Evolutionary conservation across 2,888 invertebrate genomes (phyloP).

Genomic region (Habroteleia sp.): DNA sequence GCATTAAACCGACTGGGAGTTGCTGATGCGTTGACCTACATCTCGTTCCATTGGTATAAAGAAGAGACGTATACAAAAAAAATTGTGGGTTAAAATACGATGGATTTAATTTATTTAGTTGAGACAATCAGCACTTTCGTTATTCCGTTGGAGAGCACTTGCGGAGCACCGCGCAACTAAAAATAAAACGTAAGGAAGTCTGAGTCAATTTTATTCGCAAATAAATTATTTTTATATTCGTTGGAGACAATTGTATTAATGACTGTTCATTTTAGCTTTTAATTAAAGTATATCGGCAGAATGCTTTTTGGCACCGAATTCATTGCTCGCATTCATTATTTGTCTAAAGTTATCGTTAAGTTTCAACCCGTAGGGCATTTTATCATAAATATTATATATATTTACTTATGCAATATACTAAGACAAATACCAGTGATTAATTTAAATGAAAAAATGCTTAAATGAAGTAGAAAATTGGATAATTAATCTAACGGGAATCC

Average conservation of each 20-base stretch:
- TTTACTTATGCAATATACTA: too few species aligned
- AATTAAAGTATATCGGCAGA: constrained; percentile 26
- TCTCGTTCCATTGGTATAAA: constrained; percentile 19
- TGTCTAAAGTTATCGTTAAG: constrained; percentile 2
- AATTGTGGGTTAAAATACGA: constrained; percentile 42
- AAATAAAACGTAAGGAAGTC: constrained; percentile 5
- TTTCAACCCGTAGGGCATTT: too few species aligned
- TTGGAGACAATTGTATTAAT: too few species aligned
- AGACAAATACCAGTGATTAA: too few species aligned
- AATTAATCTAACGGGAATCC: too few species aligned
- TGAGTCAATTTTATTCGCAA: constrained; percentile 23
- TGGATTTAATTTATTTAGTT: constrained; percentile 46
- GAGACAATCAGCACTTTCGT: constrained; percentile 36
- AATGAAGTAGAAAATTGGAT: too few species aligned
- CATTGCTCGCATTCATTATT: not conserved
- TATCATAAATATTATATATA: too few species aligned
- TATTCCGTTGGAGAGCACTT: constrained; percentile 6
- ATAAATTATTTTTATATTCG: constrained; percentile 52
- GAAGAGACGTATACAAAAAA: constrained; percentile 17
- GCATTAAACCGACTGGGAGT: constrained; percentile 25
- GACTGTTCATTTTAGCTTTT: constrained; percentile 19
- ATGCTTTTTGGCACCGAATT: constrained; percentile 14
- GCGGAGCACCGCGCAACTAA: constrained; percentile 1
- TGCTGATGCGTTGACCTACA: constrained; percentile 51
- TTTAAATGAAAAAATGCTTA: too few species aligned